A percentile compares a stretch with the other conserved stretches of the same genome.
Evolutionary conservation across 2,888 invertebrate genomes (phyloP).

Genomic region (Scaptomyza cyrtandrae): DNA sequence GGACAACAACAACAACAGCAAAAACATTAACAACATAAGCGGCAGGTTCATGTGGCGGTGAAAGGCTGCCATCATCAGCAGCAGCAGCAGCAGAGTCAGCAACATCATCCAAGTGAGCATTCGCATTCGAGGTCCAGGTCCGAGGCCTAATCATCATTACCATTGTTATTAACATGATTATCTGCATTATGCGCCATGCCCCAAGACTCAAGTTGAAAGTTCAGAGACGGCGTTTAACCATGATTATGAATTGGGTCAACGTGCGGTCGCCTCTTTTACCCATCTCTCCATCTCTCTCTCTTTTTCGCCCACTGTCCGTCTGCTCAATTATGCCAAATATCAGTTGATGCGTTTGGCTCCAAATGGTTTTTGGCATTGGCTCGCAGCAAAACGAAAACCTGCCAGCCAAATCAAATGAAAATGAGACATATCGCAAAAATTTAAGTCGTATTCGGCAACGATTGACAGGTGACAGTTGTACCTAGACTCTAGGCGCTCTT

Average conservation of each 20-base stretch:
- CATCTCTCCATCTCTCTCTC: conserved; percentile 7
- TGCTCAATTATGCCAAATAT: conserved; percentile 73
- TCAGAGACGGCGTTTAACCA: conserved; percentile 78
- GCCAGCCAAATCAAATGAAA: conserved; percentile 76
- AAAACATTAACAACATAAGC: conserved; percentile 38
- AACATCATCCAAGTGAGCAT: conserved; percentile 17
- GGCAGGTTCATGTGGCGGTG: conserved; percentile 79
- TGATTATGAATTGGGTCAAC: conserved; percentile 81
- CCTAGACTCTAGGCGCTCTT: conserved; percentile 10
- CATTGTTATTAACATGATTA: conserved; percentile 79
- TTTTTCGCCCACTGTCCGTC: background rate
- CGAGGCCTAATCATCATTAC: conserved; percentile 79
- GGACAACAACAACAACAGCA: conserved; percentile 42
- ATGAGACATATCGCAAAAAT: conserved; percentile 81
- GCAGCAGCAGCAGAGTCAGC: conserved; percentile 17
- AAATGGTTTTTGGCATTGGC: conserved; percentile 57
- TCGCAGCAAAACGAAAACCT: conserved; percentile 48
- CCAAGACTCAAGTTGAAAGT: conserved; percentile 74
- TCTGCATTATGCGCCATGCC: conserved; percentile 74
- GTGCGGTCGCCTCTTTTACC: conserved; percentile 52
- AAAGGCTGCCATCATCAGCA: conserved; percentile 78
- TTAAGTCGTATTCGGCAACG: conserved; percentile 60
- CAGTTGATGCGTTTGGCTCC: conserved; percentile 56
- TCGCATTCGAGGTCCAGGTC: conserved; percentile 46
- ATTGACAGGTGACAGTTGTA: conserved; percentile 79